Conservation (phyloP, 2,113 vertebrate genomes). For the Elephantulus edwardii region DNA sequence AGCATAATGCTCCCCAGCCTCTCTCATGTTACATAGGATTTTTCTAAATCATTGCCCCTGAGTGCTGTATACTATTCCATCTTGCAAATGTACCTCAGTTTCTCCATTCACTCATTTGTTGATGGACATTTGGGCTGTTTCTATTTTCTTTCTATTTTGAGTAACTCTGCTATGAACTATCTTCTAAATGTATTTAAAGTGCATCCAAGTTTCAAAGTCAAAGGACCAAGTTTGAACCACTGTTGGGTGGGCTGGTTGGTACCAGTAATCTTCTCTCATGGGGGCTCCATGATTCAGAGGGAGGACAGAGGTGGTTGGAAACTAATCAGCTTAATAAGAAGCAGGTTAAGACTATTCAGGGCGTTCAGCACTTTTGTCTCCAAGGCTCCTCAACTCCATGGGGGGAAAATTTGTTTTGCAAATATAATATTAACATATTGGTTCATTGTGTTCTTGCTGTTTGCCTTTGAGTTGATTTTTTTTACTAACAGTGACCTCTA, state of each 20-base stretch:
- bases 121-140: too few species aligned
- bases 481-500: not conserved
- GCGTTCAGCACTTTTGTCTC: not conserved
- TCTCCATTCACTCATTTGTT: too few species aligned
- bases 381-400: too few species aligned
- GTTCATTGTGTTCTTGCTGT: not conserved
- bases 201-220: not conserved
- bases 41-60: too few species aligned
- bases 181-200: conserved; percentile 52
- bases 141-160: too few species aligned
- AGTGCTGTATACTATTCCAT: too few species aligned
- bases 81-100: too few species aligned
- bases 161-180: too few species aligned
- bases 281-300: not conserved
- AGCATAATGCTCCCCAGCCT: too few species aligned
- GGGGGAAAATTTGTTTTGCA: too few species aligned
- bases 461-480: not conserved
- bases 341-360: not conserved
- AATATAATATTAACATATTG: not conserved
- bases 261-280: not conserved
- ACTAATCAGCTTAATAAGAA: not conserved
- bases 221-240: not conserved
- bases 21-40: too few species aligned
- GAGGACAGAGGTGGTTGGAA: not conserved
- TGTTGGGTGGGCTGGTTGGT: not conserved